Conservation (phyloP, 2,888 invertebrate genomes). For the Hypsopygia costalis region DNA sequence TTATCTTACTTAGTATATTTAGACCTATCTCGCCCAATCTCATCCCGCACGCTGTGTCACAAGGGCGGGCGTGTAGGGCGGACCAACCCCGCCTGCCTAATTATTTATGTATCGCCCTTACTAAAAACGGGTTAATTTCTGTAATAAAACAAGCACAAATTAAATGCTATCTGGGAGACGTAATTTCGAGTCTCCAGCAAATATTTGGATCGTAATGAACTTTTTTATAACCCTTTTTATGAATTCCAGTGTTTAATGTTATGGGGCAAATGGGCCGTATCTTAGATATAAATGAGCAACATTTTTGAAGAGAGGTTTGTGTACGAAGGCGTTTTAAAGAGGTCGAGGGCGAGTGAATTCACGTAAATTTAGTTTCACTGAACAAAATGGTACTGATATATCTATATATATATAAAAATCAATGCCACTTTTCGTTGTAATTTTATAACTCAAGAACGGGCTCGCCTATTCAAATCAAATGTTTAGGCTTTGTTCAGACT, state of each 20-base stretch:
- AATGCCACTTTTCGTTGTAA: no score
- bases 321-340: no score
- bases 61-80: slow-evolving; percentile 14
- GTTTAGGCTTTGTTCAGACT: no score
- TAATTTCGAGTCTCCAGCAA: slow-evolving; percentile 27
- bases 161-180: slow-evolving; percentile 14
- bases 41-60: not conserved
- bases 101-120: slow-evolving; percentile 57
- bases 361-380: no score
- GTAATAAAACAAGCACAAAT: slow-evolving; percentile 51
- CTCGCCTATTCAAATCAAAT: no score
- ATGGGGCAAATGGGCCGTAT: slow-evolving; percentile 9
- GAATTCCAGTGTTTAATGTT: slow-evolving; percentile 11
- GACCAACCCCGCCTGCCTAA: slow-evolving; percentile 40
- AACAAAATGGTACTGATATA: no score
- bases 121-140: slow-evolving; percentile 68
- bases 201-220: slow-evolving; percentile 56
- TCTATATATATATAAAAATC: no score
- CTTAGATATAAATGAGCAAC: slow-evolving; percentile 7
- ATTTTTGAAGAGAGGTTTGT: not conserved
- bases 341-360: no score
- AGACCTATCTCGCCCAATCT: not conserved
- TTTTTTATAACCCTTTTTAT: slow-evolving; percentile 38
- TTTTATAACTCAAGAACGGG: no score
- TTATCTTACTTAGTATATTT: not conserved